Percentiles rank a stretch among this genome's conserved stretches.
These are phyloP conservation scores for Rhinatrema bivittatum DNA, from an alignment of 2,797 vertebrate species.

Conservation along the genomic window DNA sequence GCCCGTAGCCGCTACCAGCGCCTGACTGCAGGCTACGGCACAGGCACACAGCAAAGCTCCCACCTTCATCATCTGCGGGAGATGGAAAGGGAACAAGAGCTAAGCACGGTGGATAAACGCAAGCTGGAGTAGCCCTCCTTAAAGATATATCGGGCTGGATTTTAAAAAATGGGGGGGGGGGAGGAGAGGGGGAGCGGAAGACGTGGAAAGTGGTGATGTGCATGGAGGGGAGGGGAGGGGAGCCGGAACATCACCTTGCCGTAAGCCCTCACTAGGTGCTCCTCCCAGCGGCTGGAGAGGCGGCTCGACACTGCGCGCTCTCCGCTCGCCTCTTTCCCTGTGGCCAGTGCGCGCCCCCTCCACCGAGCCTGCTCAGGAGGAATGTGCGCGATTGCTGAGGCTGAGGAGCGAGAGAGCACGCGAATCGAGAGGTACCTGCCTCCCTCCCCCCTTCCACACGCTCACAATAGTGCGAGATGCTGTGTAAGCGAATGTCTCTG, in stretches of 20 bases:
- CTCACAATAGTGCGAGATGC: too few species aligned
- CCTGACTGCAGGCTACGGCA: slow-evolving; percentile 66
- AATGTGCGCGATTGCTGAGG: too few species aligned
- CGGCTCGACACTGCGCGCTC: slow-evolving; percentile 26
- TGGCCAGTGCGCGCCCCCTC: slow-evolving; percentile 2
- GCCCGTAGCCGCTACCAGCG: slow-evolving; percentile 51
- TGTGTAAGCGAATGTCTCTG: too few species aligned
- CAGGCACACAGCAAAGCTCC: slow-evolving; percentile 72
- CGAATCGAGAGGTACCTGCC: too few species aligned
- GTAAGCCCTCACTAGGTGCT: slow-evolving; percentile 14
- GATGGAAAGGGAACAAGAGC: slow-evolving; percentile 10
- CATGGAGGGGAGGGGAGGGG: too few species aligned
- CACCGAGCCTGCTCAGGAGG: neutral
- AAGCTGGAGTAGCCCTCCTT: neutral
- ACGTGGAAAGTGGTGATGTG: accelerated
- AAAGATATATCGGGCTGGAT: too few species aligned
- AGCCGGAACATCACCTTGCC: slow-evolving; percentile 42
- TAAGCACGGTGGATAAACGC: too few species aligned
- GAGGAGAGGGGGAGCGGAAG: too few species aligned
- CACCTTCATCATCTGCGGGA: slow-evolving; percentile 68
- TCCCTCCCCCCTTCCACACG: too few species aligned
- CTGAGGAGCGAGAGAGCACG: too few species aligned
- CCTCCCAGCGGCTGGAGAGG: slow-evolving; percentile 23
- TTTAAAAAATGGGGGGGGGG: neutral
- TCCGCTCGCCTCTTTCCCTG: slow-evolving; percentile 18